Percentiles rank a stretch among this genome's conserved stretches.
These are phyloP conservation scores for Adelphocoris suturalis DNA, from an alignment of 2,888 invertebrate genomes.

Conservation along the genomic window DNA sequence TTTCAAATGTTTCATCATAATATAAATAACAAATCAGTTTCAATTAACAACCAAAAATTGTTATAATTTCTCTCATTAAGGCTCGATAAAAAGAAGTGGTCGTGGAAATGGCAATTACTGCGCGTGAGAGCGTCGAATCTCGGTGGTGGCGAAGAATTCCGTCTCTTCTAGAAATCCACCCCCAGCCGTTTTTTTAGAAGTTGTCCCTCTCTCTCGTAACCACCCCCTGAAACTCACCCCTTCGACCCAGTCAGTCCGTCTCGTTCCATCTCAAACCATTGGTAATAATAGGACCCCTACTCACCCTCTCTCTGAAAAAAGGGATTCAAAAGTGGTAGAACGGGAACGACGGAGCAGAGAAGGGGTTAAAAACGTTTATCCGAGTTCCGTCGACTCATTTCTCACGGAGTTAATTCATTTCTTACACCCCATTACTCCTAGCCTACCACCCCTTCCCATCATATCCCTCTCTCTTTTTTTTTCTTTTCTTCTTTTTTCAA, in stretches of 20 bases:
- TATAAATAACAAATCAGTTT: not conserved
- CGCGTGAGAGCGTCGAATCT: not conserved
- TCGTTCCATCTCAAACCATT: constrained; percentile 55
- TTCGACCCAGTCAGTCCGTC: not conserved
- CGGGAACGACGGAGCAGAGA: not conserved
- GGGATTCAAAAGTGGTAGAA: not conserved
- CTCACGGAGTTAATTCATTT: constrained; percentile 54
- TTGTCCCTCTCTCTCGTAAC: no score
- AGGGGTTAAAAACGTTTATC: constrained; percentile 66
- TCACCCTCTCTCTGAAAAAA: not conserved
- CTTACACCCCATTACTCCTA: constrained; percentile 56
- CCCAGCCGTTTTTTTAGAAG: not conserved
- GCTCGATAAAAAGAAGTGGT: not conserved
- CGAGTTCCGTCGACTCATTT: constrained; percentile 62
- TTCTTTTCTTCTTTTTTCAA: not conserved
- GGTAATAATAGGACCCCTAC: constrained; percentile 40
- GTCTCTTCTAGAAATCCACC: not conserved
- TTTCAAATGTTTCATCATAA: no score
- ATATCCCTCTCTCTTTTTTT: constrained; percentile 3
- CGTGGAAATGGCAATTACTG: constrained; percentile 40
- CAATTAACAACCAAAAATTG: not conserved
- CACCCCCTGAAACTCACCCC: no score
- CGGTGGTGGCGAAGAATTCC: not conserved
- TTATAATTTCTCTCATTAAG: constrained; percentile 38
- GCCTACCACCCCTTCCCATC: not conserved